Base-by-base conservation (phyloP, 2,113 vertebrate species). In the Takifugu flavidus region DNA sequence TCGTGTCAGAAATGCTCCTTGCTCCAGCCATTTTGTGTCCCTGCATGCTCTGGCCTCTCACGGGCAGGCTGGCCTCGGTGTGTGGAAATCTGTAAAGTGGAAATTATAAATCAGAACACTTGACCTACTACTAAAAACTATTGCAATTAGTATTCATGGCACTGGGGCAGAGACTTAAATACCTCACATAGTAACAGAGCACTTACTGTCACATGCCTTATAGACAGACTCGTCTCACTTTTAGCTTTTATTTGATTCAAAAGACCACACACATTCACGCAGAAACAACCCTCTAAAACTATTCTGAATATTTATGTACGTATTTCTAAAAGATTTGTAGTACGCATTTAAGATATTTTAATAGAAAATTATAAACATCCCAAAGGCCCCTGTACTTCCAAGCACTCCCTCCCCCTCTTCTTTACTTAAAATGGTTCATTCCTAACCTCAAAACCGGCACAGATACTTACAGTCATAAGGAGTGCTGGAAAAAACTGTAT, bases 81-180 rank as follows among this genome's bases (percentile, higher is more conserved):
- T 75, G 60, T 77, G 71, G 75, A 78, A 76, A 85, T 34, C 53
- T 72, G 51, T 57, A 59, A 70, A 75, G 69, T 69, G 68, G 77
- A 79, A 84, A 82, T 78, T 44, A 74, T 73, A 80, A 75, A 83
- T 85, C 75, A 78, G 53, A 78, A 80, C 75, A 68, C 63, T 59
- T 82, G 82, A 82, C 66, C 66, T 47, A 70, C 71, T 80, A 69
- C 25, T n/a, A 49, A 29, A 75, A 86, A 78, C 42, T 64, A 66
- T 3, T 43, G 20, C 53, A 86, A 70, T 78, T 44, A 55, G 67
- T 80, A 53, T 84, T 75, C 31, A 39, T 79, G 77, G 77, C 75
- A 75, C 43, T 63, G 52, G 42, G 65, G 67, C 62, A 74, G 62
- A 72, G 55, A 61, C 65, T 70, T 78, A 70, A 83, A 80, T 80